phyloP scores from a whole-genome alignment of 2,888 invertebrate genomes.

The Craniophora ligustri region DNA sequence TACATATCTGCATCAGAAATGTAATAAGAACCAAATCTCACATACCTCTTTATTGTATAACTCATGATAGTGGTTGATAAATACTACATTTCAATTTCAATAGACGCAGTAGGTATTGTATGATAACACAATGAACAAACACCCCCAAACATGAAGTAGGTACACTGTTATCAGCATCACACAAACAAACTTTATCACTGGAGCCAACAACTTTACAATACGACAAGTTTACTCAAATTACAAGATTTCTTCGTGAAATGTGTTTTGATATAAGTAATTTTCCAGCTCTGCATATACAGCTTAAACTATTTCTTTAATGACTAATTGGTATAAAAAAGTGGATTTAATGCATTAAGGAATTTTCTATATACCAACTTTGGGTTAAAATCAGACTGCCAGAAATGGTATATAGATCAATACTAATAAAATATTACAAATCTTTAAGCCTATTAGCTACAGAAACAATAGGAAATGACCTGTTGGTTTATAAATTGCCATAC shows the following conservation, averaged over 20 bases:
- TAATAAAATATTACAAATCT: too few species aligned
- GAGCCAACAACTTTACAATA: constrained; percentile 49
- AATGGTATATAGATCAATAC: too few species aligned
- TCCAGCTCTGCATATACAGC: too few species aligned
- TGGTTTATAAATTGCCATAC: too few species aligned
- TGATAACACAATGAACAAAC: constrained; percentile 18
- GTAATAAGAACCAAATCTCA: constrained; percentile 3
- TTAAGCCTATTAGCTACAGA: too few species aligned
- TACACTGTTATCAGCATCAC: constrained; percentile 55
- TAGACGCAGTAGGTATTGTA: neutral
- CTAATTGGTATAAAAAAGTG: too few species aligned
- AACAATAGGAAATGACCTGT: too few species aligned
- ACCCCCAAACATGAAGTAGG: constrained; percentile 41
- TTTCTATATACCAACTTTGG: too few species aligned
- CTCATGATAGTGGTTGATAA: neutral
- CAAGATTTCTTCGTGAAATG: constrained; percentile 27
- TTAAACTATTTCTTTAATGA: too few species aligned
- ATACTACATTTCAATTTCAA: constrained; percentile 8
- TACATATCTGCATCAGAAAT: too few species aligned
- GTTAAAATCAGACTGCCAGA: too few species aligned
- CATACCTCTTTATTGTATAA: neutral
- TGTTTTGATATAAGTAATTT: neutral
- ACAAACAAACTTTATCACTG: constrained; percentile 64
- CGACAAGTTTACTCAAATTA: constrained; percentile 51
- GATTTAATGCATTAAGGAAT: too few species aligned